Conservation (phyloP, 2,888 invertebrate genomes). For the Sarcophaga subvicina region DNA sequence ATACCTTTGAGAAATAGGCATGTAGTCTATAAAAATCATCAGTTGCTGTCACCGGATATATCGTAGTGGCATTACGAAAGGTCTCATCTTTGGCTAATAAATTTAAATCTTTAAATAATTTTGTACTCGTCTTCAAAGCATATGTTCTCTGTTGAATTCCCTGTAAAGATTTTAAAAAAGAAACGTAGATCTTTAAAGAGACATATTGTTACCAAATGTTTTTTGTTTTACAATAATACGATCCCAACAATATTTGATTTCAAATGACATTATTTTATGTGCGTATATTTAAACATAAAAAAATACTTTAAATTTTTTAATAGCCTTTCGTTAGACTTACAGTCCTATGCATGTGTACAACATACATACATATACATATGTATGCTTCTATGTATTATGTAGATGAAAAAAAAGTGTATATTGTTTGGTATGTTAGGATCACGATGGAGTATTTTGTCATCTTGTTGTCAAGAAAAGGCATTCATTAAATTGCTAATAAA, state of each 20-base stretch:
- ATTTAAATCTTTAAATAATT: constrained; percentile 82
- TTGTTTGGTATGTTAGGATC: neutral
- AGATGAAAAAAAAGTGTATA: neutral
- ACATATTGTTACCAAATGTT: constrained; percentile 67
- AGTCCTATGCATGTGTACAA: too few relatives aligned
- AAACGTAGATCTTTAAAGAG: constrained; percentile 35
- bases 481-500: constrained; percentile 59
- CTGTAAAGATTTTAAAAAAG: constrained; percentile 71
- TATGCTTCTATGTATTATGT: neutral
- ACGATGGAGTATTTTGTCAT: neutral
- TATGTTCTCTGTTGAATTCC: constrained; percentile 78
- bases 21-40: constrained; percentile 87
- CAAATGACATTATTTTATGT: constrained; percentile 26
- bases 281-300: neutral
- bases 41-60: constrained; percentile 86
- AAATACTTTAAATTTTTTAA: neutral
- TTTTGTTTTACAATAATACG: constrained; percentile 6
- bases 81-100: constrained; percentile 79
- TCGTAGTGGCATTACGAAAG: constrained; percentile 85
- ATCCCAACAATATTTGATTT: constrained; percentile 14
- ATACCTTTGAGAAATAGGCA: constrained; percentile 87
- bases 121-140: constrained; percentile 75
- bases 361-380: neutral
- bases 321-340: neutral
- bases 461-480: constrained; percentile 52